A percentile compares a stretch with the other conserved stretches of the same genome.
phyloP scores from a whole-genome alignment of 53 echinoderm and acorn worm genomes.

The Pentamera pediparva region DNA sequence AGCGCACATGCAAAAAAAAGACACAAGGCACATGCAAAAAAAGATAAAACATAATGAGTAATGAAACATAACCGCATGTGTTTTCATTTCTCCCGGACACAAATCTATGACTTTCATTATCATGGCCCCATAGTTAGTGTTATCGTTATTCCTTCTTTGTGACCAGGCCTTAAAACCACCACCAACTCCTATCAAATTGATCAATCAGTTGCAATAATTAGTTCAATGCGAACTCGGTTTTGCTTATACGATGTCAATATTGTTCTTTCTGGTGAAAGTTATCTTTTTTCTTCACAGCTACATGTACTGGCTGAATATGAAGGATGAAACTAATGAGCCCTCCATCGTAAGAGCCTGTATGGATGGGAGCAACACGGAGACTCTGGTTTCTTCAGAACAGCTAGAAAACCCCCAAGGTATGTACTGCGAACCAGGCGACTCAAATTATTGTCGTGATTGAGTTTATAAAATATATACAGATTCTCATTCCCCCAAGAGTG shows the following conservation, averaged over 20 bases:
- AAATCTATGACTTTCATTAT: neutral
- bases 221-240: too few relatives aligned
- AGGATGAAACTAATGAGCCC: neutral
- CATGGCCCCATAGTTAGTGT: neutral
- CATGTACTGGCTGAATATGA: constrained; percentile 90
- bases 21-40: too few relatives aligned
- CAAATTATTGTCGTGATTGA: neutral
- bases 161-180: neutral
- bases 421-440: neutral
- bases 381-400: constrained; percentile 8
- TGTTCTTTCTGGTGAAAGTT: too few relatives aligned
- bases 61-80: too few relatives aligned
- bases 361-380: constrained; percentile 61
- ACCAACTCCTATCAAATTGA: neutral
- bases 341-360: constrained; percentile 73
- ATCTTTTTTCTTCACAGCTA: constrained; percentile 34
- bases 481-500: too few relatives aligned
- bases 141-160: neutral
- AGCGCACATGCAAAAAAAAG: too few relatives aligned
- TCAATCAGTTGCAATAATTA: too few relatives aligned
- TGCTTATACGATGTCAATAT: too few relatives aligned
- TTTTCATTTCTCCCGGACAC: too few relatives aligned
- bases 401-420: neutral
- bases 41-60: too few relatives aligned
- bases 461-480: neutral